phyloP scores from a whole-genome alignment of 2,113 vertebrate species.

The Sorex fumeus region DNA sequence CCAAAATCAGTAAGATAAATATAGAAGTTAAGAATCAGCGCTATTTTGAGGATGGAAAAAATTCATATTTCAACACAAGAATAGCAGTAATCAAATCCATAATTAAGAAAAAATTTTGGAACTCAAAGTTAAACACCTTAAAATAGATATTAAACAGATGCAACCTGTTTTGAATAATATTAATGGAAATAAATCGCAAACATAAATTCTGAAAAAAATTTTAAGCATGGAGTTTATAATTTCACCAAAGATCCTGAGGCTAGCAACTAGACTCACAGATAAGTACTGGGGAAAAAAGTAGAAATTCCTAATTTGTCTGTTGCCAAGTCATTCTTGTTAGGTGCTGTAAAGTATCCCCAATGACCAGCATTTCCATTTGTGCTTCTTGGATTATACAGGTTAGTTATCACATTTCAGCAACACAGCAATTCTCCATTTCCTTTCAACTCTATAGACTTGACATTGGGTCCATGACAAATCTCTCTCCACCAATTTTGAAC shows the following conservation, averaged over 20 bases:
- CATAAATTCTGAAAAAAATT: slow-evolving; percentile 35
- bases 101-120: slow-evolving; percentile 31
- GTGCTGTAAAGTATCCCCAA: slow-evolving; percentile 1
- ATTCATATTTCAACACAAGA: background rate
- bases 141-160: slow-evolving; percentile 27
- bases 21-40: background rate
- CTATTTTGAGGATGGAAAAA: slow-evolving; percentile 55
- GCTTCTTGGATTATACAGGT: slow-evolving; percentile 40
- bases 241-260: slow-evolving; percentile 1
- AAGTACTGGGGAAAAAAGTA: slow-evolving; percentile 13
- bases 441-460: slow-evolving; percentile 61
- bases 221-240: background rate
- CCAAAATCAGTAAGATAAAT: background rate
- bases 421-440: slow-evolving; percentile 14
- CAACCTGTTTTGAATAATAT: background rate
- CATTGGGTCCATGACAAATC: slow-evolving; percentile 57
- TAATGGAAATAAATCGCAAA: slow-evolving; percentile 29
- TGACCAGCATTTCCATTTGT: background rate
- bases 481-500: slow-evolving; percentile 30
- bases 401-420: slow-evolving; percentile 51
- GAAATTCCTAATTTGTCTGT: background rate
- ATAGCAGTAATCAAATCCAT: slow-evolving; percentile 32
- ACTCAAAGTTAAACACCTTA: slow-evolving; percentile 23
- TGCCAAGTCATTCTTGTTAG: slow-evolving; percentile 5
- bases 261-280: background rate